Conservation (phyloP, 2,113 vertebrate species). For the Corythornis vintsioides region DNA sequence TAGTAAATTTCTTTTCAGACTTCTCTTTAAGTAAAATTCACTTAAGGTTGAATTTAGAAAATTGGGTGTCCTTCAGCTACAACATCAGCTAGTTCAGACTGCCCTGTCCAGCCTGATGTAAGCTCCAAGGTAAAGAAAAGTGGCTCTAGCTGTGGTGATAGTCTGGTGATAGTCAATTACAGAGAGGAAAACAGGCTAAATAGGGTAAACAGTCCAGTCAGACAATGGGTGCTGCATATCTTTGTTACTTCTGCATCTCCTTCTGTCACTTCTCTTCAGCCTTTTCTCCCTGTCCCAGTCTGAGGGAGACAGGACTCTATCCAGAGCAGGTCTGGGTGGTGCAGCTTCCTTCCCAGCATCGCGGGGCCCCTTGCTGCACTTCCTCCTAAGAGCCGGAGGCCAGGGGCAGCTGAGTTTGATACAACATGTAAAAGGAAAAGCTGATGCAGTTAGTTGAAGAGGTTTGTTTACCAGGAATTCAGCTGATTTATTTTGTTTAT, state of each 20-base stretch:
- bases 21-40: neutral
- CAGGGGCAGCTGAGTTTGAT: neutral
- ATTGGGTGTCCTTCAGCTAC: neutral
- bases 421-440: neutral
- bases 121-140: neutral
- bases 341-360: neutral
- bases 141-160: neutral
- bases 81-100: neutral
- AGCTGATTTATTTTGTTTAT: neutral
- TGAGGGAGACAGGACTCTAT: neutral
- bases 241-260: neutral
- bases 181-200: neutral
- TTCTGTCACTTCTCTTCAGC: neutral
- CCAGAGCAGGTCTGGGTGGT: neutral
- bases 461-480: neutral
- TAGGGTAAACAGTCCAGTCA: neutral
- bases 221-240: neutral
- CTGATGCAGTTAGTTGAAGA: neutral
- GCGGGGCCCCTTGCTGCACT: neutral
- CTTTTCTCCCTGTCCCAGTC: neutral
- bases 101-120: neutral
- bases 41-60: neutral
- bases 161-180: neutral
- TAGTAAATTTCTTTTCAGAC: neutral
- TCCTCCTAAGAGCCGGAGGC: neutral